Conservation (phyloP, 2,113 vertebrate species). For the Acinonyx jubatus region DNA sequence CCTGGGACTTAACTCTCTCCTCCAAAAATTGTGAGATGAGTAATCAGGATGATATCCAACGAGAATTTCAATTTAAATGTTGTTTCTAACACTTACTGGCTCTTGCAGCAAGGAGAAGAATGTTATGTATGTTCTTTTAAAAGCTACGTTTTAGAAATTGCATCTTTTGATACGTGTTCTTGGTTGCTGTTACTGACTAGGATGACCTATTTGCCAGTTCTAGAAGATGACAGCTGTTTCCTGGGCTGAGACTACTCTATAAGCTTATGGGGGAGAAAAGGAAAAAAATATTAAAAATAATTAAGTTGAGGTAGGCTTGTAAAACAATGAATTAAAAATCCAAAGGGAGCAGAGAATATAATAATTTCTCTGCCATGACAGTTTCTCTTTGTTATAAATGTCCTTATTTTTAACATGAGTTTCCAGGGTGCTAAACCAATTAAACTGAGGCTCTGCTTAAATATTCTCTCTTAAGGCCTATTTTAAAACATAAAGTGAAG, state of each 20-base stretch:
- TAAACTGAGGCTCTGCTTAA: constrained; percentile 61
- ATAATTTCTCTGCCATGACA: constrained; percentile 63
- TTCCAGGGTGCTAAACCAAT: constrained; percentile 63
- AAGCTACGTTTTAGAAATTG: constrained; percentile 42
- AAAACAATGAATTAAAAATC: constrained; percentile 67
- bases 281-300: constrained; percentile 12
- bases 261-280: not conserved
- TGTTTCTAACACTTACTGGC: not conserved
- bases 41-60: not conserved
- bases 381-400: constrained; percentile 57
- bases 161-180: not conserved
- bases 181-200: not conserved
- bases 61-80: constrained; percentile 20
- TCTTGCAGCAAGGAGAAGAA: constrained; percentile 50
- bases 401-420: constrained; percentile 68
- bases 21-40: constrained; percentile 13
- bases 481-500: constrained; percentile 70
- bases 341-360: constrained; percentile 8
- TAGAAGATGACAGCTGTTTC: not conserved
- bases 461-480: constrained; percentile 51
- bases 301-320: constrained; percentile 40
- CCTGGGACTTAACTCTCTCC: constrained; percentile 8
- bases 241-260: not conserved
- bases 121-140: constrained; percentile 18
- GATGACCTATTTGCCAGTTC: not conserved